Evolutionary conservation across 2,888 invertebrate species (phyloP).

Genomic region (Lasius fuliginosus): DNA sequence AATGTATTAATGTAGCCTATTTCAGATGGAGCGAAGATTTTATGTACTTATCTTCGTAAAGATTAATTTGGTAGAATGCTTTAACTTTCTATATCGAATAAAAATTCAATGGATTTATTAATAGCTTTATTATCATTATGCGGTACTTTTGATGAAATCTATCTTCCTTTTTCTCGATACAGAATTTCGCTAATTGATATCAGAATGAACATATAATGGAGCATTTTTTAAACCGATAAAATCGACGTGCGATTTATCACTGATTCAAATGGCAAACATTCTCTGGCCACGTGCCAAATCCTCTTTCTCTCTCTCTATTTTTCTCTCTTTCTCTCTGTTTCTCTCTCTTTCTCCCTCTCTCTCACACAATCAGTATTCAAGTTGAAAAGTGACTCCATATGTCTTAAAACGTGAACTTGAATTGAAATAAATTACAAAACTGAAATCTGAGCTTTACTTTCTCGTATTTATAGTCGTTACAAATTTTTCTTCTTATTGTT

Average conservation of each 20-base stretch:
- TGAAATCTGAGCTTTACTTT: constrained; percentile 7
- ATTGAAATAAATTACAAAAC: background rate
- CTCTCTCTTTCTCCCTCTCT: background rate
- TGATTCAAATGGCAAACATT: constrained; percentile 12
- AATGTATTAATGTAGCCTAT: background rate
- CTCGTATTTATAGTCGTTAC: background rate
- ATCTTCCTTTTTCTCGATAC: background rate
- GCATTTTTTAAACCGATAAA: background rate
- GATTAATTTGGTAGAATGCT: background rate
- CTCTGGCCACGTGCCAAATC: constrained; percentile 11
- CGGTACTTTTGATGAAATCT: background rate
- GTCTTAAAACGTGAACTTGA: background rate
- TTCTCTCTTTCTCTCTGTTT: too few species aligned
- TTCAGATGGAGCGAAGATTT: background rate
- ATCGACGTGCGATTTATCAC: background rate
- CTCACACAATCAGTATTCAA: background rate
- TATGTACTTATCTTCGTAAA: background rate
- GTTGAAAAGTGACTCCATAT: constrained; percentile 25
- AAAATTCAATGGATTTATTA: background rate
- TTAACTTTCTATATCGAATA: background rate
- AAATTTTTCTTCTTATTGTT: background rate
- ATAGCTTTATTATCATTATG: background rate
- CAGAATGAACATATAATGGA: background rate
- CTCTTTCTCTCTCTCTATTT: background rate
- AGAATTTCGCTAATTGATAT: background rate